Evolutionary conservation across 2,113 vertebrate genomes (phyloP).

Genomic region (Butastur rufipennis): DNA sequence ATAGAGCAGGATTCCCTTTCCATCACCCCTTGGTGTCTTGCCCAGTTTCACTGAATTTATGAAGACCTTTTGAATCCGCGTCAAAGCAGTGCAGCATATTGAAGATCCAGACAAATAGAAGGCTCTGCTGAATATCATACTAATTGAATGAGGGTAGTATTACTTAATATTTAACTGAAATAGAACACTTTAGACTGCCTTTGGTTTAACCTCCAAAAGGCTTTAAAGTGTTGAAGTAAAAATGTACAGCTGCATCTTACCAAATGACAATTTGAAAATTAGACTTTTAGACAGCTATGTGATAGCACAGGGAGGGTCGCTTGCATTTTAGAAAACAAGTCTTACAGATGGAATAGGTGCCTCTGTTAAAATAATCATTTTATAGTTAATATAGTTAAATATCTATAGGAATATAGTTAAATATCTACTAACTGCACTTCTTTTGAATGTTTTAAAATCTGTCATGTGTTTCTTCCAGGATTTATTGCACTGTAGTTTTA

Average conservation of each 20-base stretch:
- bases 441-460: background rate
- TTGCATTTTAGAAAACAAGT: background rate
- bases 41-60: background rate
- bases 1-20: background rate
- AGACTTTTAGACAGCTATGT: background rate
- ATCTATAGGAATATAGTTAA: background rate
- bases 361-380: background rate
- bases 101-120: background rate
- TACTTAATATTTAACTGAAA: background rate
- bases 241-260: background rate
- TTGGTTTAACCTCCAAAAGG: background rate
- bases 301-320: background rate
- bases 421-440: background rate
- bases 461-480: background rate
- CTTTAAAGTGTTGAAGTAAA: background rate
- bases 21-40: background rate
- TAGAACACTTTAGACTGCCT: background rate
- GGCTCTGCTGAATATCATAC: background rate
- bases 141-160: background rate
- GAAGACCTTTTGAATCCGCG: background rate
- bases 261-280: background rate
- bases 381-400: too few species aligned
- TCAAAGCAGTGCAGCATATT: background rate
- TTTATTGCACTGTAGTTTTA: background rate
- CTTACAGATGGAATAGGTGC: background rate